Evolutionary conservation across 2,797 vertebrate species (phyloP), one percentile per base, ranked within the genome.

Genomic region (Peromyscus nudipes): DNA sequence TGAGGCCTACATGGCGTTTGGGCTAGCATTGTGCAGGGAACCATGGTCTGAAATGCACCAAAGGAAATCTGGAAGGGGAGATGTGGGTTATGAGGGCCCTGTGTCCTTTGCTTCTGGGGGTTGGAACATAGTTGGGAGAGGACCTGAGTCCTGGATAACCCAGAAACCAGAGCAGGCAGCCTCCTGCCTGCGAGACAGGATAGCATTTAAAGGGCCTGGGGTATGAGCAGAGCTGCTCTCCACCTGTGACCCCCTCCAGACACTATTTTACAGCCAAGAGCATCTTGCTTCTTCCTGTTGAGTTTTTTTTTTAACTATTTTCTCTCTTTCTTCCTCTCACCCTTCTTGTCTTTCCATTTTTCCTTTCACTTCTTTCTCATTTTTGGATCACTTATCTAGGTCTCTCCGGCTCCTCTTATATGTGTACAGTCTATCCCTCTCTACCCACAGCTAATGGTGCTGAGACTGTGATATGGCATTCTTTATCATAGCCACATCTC

Each of bases 311-410:
- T 49, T 19, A 83, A 37, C 19, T 43, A 34, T 29, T 19, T 65
- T 49, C 49, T 6, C 23, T 69, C 19, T 12, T 21, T 85, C 62
- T 29, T 43, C n/a, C 6, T 29, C 16, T 77, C 10, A 9, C 1
- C n/a, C 1, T 52, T 46, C 37, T 29, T 65, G 2, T 76, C 23
- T 55, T 49, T 87, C 11, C 27, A 25, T 55, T 46, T 19, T 60
- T 80, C 67, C 62, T 19, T 40, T 62, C 7, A 14, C 31, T 62
- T 76, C 73, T 46, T 27, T 49, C 46, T 27, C 11, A 34, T 40
- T 77, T 73, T 77, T 94, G 12, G 37, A 19, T 91, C 69, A 77
- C 16, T 46, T 95, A 91, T 67, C 81, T 89, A 60, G 34, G 67
- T 80, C 40, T 75, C 81, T 21, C 29, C 89, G 62, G 13, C 3